phyloP scores from a whole-genome alignment of 2,797 vertebrate genomes.

The Passerculus sandwichensis region DNA sequence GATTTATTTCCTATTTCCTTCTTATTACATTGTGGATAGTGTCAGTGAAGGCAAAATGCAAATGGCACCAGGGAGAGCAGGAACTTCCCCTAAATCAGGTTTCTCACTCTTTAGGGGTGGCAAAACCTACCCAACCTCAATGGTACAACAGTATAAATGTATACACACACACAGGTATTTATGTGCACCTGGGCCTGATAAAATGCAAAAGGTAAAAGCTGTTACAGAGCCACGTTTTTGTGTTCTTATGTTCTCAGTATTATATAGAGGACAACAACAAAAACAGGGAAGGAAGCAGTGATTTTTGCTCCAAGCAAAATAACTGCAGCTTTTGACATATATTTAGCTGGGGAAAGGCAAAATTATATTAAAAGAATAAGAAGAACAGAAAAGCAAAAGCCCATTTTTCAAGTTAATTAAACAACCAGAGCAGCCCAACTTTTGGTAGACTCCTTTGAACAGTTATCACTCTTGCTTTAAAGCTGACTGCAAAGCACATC shows the following conservation, averaged over 20 bases:
- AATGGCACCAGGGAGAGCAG: neutral
- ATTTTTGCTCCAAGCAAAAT: neutral
- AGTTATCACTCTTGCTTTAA: neutral
- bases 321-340: neutral
- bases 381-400: neutral
- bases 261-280: neutral
- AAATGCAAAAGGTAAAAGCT: accelerated
- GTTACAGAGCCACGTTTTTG: neutral
- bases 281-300: neutral
- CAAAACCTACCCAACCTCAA: neutral
- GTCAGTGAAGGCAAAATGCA: neutral
- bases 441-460: neutral
- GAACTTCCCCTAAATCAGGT: neutral
- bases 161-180: accelerated
- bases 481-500: neutral
- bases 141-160: accelerated
- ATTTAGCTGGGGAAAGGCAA: neutral
- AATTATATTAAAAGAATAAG: neutral
- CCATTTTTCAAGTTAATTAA: conserved; percentile 36
- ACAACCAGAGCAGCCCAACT: neutral
- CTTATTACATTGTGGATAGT: neutral
- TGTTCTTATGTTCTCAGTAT: neutral
- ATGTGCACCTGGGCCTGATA: neutral
- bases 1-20: neutral
- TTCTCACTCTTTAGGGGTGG: neutral